Base-by-base conservation (phyloP, 2,888 invertebrate genomes). In the Drosophila mercatorum region DNA sequence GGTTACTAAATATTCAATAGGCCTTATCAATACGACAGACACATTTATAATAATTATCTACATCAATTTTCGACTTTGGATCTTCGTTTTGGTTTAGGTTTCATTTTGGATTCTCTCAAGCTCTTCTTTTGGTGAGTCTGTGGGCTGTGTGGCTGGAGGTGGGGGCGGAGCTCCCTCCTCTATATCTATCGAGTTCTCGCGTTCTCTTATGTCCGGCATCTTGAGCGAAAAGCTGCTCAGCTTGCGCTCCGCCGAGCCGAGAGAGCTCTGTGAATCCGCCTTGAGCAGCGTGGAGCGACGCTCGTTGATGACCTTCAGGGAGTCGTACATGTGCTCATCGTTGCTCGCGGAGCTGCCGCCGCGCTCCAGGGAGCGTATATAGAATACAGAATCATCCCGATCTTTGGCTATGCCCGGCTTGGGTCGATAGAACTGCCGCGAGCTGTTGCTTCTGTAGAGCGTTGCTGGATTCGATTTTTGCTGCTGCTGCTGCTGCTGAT, bases 231-330 rank as follows among this genome's bases (percentile, higher is more conserved):
- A 87, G 12, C 86, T 89, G 67, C 89, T 91, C 34, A 89, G 53
- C 53, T 91, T 91, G 2, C 90, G 83, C 43, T 91, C 91, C 4
- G 78, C 86, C 4, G 91, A 83, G 5, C 76, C 83, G 12, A 92
- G 56, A 1, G 91, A 91, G 6, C 92, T 91, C 59, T 92, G 92
- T 12, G 92, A 92, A n/a, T 92, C 92, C 0, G 92, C 89, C 63
- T 91, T 91, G 12, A 93, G 78, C 64, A 93, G 81, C 26, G 92
- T 93, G 56, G 83, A 90, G 5, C 93, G 89, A 5, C 93, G 83
- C 64, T 93, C 93, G 58, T 92, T 92, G 47, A 93, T 93, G 7
- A 93, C 93, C 67, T 90, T 86, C 14, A 93, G 80, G 0, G 93
- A 93, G 71, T 93, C 93, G 75, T 93, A 93, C 70, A 90, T 85